phyloP scores from a whole-genome alignment of 2,113 vertebrate species.

The Telmatochromis sp. region DNA sequence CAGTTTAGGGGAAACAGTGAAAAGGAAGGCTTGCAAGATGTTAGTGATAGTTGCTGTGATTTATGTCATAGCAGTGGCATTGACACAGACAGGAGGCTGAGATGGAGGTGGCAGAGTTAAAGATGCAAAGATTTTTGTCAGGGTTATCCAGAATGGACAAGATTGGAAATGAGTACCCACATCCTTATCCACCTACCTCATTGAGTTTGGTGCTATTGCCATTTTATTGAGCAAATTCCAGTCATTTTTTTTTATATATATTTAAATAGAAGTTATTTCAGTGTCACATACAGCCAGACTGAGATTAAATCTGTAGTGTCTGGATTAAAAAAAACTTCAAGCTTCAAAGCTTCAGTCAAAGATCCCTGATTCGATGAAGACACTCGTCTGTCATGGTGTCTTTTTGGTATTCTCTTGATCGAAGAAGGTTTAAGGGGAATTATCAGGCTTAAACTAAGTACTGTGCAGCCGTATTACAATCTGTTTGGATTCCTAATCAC shows the following conservation, averaged over 20 bases:
- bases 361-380: not conserved
- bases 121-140: not conserved
- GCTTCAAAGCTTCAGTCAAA: not conserved
- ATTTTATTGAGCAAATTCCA: not conserved
- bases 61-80: not conserved
- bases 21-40: not conserved
- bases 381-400: not conserved
- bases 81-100: not conserved
- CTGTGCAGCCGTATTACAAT: not conserved
- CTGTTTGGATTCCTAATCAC: not conserved
- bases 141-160: not conserved
- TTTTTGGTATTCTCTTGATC: not conserved
- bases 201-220: not conserved
- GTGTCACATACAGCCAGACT: not conserved
- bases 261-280: not conserved
- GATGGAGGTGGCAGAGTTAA: not conserved
- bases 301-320: not conserved
- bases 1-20: not conserved
- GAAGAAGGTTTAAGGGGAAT: not conserved
- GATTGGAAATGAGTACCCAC: not conserved
- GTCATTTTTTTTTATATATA: not conserved
- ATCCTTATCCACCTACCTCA: not conserved
- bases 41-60: not conserved
- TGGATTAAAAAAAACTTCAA: not conserved
- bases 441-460: not conserved